Evolutionary conservation across 2,113 vertebrate species (phyloP).

Genomic region (Charina bottae): DNA sequence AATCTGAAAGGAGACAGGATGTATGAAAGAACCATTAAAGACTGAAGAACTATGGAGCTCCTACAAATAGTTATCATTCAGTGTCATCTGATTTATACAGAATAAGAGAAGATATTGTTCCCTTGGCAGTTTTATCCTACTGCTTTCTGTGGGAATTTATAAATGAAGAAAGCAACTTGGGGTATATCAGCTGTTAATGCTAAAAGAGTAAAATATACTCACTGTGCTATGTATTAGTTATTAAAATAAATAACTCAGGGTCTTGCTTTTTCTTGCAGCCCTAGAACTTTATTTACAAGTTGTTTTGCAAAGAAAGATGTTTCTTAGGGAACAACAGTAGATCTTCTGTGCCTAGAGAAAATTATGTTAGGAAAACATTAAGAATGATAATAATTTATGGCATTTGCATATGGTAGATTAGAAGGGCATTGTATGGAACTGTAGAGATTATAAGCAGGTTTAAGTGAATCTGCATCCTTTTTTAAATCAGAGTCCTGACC

Average conservation of each 20-base stretch:
- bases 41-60: not conserved
- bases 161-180: slow-evolving; percentile 50
- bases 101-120: slow-evolving; percentile 43
- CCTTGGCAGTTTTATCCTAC: slow-evolving; percentile 29
- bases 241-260: slow-evolving; percentile 52
- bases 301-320: slow-evolving; percentile 12
- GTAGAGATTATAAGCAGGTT: not conserved
- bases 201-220: slow-evolving; percentile 24
- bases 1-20: slow-evolving; percentile 13
- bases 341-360: slow-evolving; percentile 13
- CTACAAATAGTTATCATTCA: slow-evolving; percentile 18
- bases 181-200: slow-evolving; percentile 37
- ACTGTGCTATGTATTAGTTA: slow-evolving; percentile 40
- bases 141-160: slow-evolving; percentile 46
- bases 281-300: slow-evolving; percentile 32
- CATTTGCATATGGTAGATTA: slow-evolving; percentile 13
- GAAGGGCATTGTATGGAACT: not conserved
- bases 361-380: not conserved
- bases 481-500: not conserved
- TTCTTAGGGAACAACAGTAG: slow-evolving; percentile 14
- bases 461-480: not conserved
- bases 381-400: not conserved
- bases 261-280: slow-evolving; percentile 12
- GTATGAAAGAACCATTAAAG: not conserved
- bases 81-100: slow-evolving; percentile 9